Base-by-base conservation (phyloP, 2,888 invertebrate genomes). In the Theodoxus fluviatilis region DNA sequence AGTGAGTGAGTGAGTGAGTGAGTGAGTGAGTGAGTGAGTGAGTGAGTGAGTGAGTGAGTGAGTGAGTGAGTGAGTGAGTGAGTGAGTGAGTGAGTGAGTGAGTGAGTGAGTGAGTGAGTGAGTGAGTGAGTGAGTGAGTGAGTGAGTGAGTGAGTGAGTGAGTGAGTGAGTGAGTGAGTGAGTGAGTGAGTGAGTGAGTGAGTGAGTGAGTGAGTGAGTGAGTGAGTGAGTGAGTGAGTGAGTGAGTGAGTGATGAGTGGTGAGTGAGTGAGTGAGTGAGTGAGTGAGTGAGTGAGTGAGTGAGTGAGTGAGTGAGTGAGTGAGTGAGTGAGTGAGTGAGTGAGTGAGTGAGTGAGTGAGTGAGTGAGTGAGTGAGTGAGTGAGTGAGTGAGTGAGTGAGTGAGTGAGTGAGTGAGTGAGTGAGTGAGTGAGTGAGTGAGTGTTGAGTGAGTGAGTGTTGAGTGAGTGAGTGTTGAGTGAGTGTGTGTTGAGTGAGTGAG, bases 101-200 rank as follows among this genome's bases (percentile, higher is more conserved):
- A n/a, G n/a, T n/a, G n/a, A n/a, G n/a, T n/a, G 49, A n/a, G n/a
- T n/a, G n/a, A n/a, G n/a, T n/a, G n/a, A n/a, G n/a, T n/a, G n/a
- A n/a, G n/a, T n/a, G 25, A 61, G 35, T 37, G 18, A 59, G 33
- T 35, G 33, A 59, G 33, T 18, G 6, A 59, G 15, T 38, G 37
- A 61, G 6, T 38, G 37, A 61, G 6, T 22, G 37, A 37, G 6
- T 38, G n/a, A 61, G 15, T 38, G n/a, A 49, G 49, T 22, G 49
- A 55, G 28, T 31, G 6, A 55, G 28, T 31, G 6, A 55, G 6
- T 31, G 6, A 55, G 6, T 31, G 25, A 55, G n/a, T n/a, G n/a
- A 52, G n/a, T n/a, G n/a, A 52, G n/a, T n/a, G 47, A 47, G 47
- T n/a, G 47, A 47, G 47, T n/a, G 47, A 47, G 47, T n/a, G 47